These are phyloP conservation scores for Sminthurinus signatus DNA, from an alignment of 1,140 invertebrate species.

Conservation along the genomic window DNA sequence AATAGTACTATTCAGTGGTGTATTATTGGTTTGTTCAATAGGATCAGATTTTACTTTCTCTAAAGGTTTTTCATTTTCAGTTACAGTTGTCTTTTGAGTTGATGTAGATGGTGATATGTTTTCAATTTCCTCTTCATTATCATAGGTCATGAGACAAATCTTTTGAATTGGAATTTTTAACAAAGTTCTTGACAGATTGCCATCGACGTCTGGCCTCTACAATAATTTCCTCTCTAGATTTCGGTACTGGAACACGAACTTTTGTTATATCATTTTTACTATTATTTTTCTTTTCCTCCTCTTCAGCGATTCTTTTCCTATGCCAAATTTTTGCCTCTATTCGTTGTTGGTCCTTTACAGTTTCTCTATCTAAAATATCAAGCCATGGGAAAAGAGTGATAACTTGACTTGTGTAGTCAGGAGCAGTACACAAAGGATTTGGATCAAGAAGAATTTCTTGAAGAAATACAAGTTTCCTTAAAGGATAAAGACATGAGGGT, in stretches of 20 bases:
- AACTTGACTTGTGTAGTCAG: constrained; percentile 41
- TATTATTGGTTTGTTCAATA: too few species aligned
- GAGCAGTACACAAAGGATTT: constrained; percentile 41
- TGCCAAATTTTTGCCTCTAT: constrained; percentile 30
- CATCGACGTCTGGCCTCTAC: constrained; percentile 32
- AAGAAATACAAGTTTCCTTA: constrained; percentile 35
- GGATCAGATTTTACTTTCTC: too few species aligned
- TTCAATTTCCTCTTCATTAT: too few species aligned
- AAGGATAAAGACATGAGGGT: constrained; percentile 43
- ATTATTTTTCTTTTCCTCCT: constrained; percentile 13
- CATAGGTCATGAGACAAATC: too few species aligned
- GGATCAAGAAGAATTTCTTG: constrained; percentile 43
- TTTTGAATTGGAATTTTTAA: constrained; percentile 16
- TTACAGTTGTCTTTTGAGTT: background rate
- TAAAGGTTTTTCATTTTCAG: background rate
- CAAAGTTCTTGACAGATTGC: constrained; percentile 38
- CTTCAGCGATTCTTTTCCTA: constrained; percentile 24
- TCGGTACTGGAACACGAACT: constrained; percentile 9
- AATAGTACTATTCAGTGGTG: too few species aligned
- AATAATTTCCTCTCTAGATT: constrained; percentile 37
- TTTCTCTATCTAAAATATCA: constrained; percentile 28
- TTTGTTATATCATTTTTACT: too few species aligned
- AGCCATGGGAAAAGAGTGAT: constrained; percentile 40
- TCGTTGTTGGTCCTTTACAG: constrained; percentile 31
- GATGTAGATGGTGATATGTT: background rate